Evolutionary conservation across 2,888 invertebrate species (phyloP), one percentile per base, ranked within the genome.

Genomic region (Drosophila fungiperda): DNA sequence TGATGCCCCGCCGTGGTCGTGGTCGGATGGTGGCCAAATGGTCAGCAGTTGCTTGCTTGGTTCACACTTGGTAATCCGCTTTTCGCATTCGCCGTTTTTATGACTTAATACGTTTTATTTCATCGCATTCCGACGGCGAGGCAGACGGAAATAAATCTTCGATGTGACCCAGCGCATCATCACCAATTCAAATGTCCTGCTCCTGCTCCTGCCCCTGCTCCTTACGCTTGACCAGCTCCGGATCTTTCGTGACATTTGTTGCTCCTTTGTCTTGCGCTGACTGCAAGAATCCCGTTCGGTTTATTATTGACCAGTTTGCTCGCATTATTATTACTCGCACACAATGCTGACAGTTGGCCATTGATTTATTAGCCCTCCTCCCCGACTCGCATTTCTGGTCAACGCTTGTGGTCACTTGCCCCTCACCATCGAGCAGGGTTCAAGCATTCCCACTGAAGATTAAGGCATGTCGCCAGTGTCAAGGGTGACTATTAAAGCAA

Each of bases 281-380:
- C 72, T 52, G 38, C 40, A 1, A 55, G 32, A 54, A 33, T 54
- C 35, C 66, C 57, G 23, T 73, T 86, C 61, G 73, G 70, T 85
- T 87, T 85, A 89, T 87, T 89, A 89, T 85, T 85, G 85, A 89
- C 88, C 90, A 87, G 90, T 82, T 82, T 77, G 85, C 70, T 67
- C 23, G 88, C 86, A 85, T 89, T 85, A 85, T 89, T 85, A 85
- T 85, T 85, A 86, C 88, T 61, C 88, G 75, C 85, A 80, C 85
- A 90, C 87, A 92, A 90, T 92, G 86, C 88, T 92, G 92, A 91
- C 92, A 91, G 87, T 90, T 90, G 87, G 68, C 76, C 65, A 84
- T 83, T 92, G 91, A 91, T 91, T 91, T 91, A 92, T 92, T 89
- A 83, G 90, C 91, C 73, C 54, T 63, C 70, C 91, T 71, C 53